Evolutionary conservation across 2,797 vertebrate genomes (phyloP), one percentile per base, ranked within the genome.

Genomic region (Pelodytes ibericus): DNA sequence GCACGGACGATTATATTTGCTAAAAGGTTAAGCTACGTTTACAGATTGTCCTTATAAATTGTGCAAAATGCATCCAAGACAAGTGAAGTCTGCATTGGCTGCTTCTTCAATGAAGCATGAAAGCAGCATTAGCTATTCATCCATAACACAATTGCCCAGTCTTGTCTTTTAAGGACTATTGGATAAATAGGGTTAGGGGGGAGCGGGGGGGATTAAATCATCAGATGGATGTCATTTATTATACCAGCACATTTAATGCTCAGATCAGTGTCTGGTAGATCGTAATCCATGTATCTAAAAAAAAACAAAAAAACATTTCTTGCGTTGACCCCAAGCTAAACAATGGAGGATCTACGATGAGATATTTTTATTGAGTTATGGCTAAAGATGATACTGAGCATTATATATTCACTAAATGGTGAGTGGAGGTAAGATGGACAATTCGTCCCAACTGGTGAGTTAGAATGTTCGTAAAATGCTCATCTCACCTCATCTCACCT

Each of bases 81-180:
- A 79, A 77, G 64, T 51, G 76, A 77, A 41, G 29, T 66, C 65
- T 76, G 71, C 75, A n/a, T 73, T 75, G 77, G 20, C 47, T 82
- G 78, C 73, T 77, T 74, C 49, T 82, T 85, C 80, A 83, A 51
- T 74, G 83, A 71, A 81, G 82, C 60, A 70, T 57, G 20, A 65
- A 70, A 80, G 81, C 80, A 74, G 74, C 80, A 79, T 87, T 85
- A 83, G 16, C 68, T 78, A 83, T 81, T 83, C 71, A 68, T 67
- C 80, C 75, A 0, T 18, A 9, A 3, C 39, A 44, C 58, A 57
- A 41, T 83, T 84, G 53, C 78, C 80, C 76, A 84, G 30, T 80
- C 81, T 82, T 63, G 71, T 41, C 74, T 73, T 80, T 41, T 65
- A 22, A 0, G 0, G 69, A 74, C 58, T 61, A 74, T 59, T 72